A percentile compares a stretch with the other conserved stretches of the same genome.
Evolutionary conservation across 2,797 vertebrate genomes (phyloP).

Genomic region (Falco columbarius): DNA sequence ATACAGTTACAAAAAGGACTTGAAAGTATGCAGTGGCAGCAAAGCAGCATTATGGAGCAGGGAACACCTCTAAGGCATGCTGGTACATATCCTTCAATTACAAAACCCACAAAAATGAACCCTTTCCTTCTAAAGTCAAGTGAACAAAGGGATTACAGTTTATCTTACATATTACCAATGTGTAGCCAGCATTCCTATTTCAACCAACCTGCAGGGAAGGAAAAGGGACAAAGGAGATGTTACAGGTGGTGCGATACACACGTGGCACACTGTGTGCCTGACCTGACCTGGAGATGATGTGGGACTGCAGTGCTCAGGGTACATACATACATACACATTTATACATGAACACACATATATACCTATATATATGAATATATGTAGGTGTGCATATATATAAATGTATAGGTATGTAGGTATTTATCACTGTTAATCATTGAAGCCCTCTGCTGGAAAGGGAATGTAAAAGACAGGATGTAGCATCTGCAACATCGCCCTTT

Average conservation of each 20-base stretch:
- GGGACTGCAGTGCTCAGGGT: neutral
- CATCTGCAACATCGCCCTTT: neutral
- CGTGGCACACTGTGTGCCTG: neutral
- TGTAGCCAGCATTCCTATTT: neutral
- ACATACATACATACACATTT: accelerated
- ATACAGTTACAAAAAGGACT: neutral
- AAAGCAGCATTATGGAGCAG: neutral
- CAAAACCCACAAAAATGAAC: neutral
- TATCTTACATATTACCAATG: neutral
- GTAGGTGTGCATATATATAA: neutral
- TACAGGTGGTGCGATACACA: neutral
- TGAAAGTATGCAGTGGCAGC: neutral
- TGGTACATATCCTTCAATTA: neutral
- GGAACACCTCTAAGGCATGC: neutral
- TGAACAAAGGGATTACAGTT: neutral
- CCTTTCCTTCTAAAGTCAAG: neutral
- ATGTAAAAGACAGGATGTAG: neutral
- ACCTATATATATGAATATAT: too few relatives aligned
- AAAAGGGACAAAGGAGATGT: neutral
- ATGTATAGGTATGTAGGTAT: too few relatives aligned
- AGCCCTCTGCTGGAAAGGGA: conserved; percentile 8
- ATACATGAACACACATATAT: neutral
- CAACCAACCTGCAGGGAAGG: neutral
- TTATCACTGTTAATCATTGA: neutral
- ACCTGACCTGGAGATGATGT: neutral